phyloP scores from a whole-genome alignment of 2,888 invertebrate genomes.

The Tigriopus californicus region DNA sequence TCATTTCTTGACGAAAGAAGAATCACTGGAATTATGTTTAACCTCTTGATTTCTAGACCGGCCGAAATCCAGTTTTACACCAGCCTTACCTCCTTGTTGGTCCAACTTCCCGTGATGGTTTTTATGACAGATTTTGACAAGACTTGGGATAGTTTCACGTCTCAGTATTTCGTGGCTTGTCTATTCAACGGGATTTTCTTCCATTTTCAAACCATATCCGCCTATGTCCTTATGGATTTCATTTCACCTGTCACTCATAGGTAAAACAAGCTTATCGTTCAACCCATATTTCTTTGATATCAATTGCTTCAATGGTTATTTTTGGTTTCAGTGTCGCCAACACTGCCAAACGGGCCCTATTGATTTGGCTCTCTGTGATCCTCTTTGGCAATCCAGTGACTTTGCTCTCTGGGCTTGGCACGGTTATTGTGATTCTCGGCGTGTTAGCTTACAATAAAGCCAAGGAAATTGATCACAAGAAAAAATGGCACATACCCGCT shows the following conservation, averaged over 20 bases:
- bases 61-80: constrained; percentile 61
- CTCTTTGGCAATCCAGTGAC: constrained; percentile 56
- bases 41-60: constrained; percentile 39
- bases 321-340: constrained; percentile 46
- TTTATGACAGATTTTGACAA: constrained; percentile 42
- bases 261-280: constrained; percentile 29
- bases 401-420: constrained; percentile 48
- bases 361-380: constrained; percentile 54
- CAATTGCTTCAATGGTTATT: constrained; percentile 10
- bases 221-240: constrained; percentile 57
- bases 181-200: constrained; percentile 52
- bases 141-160: constrained; percentile 30
- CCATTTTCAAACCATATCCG: constrained; percentile 59
- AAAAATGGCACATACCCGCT: too few species aligned
- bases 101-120: constrained; percentile 43
- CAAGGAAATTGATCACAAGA: too few species aligned
- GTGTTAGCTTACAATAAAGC: constrained; percentile 55
- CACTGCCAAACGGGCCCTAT: constrained; percentile 53
- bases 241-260: constrained; percentile 61
- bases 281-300: neutral
- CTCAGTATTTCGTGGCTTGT: constrained; percentile 36
- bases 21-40: too few species aligned
- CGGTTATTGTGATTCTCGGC: constrained; percentile 46
- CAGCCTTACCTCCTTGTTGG: constrained; percentile 47
- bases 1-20: too few species aligned